Base-by-base conservation (phyloP, 2,113 vertebrate genomes). In the Lepus americanus region DNA sequence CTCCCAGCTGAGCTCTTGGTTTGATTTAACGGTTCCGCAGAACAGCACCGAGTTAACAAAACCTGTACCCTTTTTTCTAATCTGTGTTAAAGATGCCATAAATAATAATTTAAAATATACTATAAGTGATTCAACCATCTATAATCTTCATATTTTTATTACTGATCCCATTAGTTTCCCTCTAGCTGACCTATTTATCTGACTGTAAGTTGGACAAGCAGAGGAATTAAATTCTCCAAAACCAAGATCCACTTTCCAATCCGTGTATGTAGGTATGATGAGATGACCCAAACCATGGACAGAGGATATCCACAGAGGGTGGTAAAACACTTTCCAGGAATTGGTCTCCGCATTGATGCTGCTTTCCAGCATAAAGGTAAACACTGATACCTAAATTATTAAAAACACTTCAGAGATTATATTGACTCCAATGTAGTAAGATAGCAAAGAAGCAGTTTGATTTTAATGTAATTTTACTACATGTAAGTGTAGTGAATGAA, bases 311-410 rank as follows among this genome's bases (percentile, higher is more conserved):
- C 99, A 55, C 98, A 96, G 96, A 95, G 97, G 59, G 99, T 98
- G 87, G 95, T 97, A 3, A 25, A 95, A 1, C 97, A 98, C 96
- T 99, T 99, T 76, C 99, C 99, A 44, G 99, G 99, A 96, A 98
- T 99, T 89, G 97, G 94, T 64, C 98, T 99, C 2, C 99, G 98
- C 49, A 87, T 99, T 3, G 99, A 99, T 0, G 99, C 99, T 51
- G 99, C 97, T 90, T 98, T 98, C 89, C 98, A 99, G 95, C 97
- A 98, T 11, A 97, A 99, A 76, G 99, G 99, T 99, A 98, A 96
- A 93, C 44, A 0, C 74, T 64, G 69, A 14, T 1, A 19, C 19
- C 23, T 66, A 12, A 23, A 19, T 5, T 10, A 6, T 27, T 29
- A 53, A 29, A 44, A 9, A 3, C 55, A 19, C 27, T 53, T 51